A percentile compares a stretch with the other conserved stretches of the same genome.
phyloP scores from a whole-genome alignment of 2,797 vertebrate genomes.

The Scleropages formosus region DNA sequence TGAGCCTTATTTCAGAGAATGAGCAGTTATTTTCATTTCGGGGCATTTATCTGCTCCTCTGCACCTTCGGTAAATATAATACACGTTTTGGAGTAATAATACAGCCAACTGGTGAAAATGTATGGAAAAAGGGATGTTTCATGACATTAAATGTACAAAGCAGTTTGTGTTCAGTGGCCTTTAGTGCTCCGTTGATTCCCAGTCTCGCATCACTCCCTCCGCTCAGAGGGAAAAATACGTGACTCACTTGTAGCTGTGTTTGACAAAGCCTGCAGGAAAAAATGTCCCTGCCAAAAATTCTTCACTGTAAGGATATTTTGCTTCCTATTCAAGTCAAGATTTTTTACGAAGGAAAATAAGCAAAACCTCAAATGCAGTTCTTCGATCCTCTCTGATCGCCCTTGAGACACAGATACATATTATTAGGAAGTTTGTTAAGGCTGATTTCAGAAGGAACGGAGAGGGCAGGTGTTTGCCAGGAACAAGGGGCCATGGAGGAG shows the following conservation, averaged over 20 bases:
- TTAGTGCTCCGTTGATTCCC: constrained; percentile 64
- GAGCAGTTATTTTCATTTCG: too few species aligned
- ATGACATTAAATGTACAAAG: constrained; percentile 16
- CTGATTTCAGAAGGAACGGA: constrained; percentile 29
- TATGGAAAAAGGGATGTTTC: not conserved
- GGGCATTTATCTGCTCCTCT: too few species aligned
- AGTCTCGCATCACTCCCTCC: constrained; percentile 76
- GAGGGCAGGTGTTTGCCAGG: too few species aligned
- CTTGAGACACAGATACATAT: constrained; percentile 50
- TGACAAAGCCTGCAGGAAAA: constrained; percentile 68
- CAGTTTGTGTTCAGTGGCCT: constrained; percentile 2
- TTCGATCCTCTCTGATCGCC: constrained; percentile 52
- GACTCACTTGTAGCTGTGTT: constrained; percentile 69
- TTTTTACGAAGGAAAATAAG: constrained; percentile 67
- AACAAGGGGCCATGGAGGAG: too few species aligned
- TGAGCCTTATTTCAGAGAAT: too few species aligned
- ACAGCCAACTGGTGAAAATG: too few species aligned
- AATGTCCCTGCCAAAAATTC: constrained; percentile 69
- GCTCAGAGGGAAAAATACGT: constrained; percentile 78
- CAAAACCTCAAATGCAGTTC: constrained; percentile 46
- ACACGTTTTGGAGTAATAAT: too few species aligned
- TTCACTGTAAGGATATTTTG: constrained; percentile 63
- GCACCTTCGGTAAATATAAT: too few species aligned
- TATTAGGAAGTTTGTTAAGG: constrained; percentile 30
- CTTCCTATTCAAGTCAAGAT: constrained; percentile 60